phyloP scores from a whole-genome alignment of 2,797 vertebrate species.

The Oryzias sinensis region DNA sequence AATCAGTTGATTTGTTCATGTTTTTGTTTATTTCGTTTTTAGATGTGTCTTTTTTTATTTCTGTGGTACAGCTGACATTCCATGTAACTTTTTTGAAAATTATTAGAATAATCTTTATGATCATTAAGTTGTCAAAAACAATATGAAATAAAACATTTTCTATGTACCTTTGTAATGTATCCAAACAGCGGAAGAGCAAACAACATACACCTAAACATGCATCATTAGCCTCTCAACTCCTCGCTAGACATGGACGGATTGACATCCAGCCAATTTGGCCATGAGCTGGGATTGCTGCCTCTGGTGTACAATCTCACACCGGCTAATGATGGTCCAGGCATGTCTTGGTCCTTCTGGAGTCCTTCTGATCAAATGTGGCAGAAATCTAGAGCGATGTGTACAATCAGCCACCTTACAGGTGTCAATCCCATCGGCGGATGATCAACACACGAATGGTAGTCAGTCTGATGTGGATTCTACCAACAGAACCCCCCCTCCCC shows the following conservation, averaged over 20 bases:
- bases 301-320: slow-evolving; percentile 55
- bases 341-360: slow-evolving; percentile 64
- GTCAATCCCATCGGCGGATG: slow-evolving; percentile 40
- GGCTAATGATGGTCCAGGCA: slow-evolving; percentile 75
- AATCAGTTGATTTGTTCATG: too few species aligned
- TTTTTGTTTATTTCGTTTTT: too few species aligned
- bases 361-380: slow-evolving; percentile 72
- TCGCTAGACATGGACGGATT: slow-evolving; percentile 65
- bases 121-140: too few species aligned
- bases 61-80: too few species aligned
- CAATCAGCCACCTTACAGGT: slow-evolving; percentile 46
- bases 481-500: slow-evolving; percentile 2
- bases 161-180: slow-evolving; percentile 57
- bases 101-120: too few species aligned
- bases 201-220: slow-evolving; percentile 71
- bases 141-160: too few species aligned
- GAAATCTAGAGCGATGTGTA: slow-evolving; percentile 48
- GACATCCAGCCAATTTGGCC: slow-evolving; percentile 72
- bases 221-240: slow-evolving; percentile 78
- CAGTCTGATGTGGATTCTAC: slow-evolving; percentile 41
- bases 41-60: too few species aligned
- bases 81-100: too few species aligned
- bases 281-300: slow-evolving; percentile 53
- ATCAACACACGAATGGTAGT: slow-evolving; percentile 44
- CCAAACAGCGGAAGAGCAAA: slow-evolving; percentile 64